Evolutionary conservation across 1,140 invertebrate species (phyloP).

Genomic region (Hycleus cichorii): DNA sequence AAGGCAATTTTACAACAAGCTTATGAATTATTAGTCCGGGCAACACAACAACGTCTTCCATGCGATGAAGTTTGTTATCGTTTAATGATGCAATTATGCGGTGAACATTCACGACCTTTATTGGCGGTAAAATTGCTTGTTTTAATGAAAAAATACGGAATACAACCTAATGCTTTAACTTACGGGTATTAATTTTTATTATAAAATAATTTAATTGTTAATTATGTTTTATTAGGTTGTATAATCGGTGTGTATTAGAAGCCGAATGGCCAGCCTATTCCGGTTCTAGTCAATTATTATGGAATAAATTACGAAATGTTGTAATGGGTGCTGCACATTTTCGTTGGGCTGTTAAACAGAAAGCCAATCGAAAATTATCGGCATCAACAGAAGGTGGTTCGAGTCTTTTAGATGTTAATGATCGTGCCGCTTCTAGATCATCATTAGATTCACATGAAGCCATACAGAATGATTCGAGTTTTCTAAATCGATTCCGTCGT

Average conservation of each 20-base stretch:
- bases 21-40: conserved; percentile 78
- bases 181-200: conserved; percentile 69
- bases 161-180: conserved; percentile 96
- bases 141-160: conserved; percentile 89
- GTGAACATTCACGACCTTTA: conserved; percentile 86
- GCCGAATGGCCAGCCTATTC: conserved; percentile 85
- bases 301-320: conserved; percentile 91
- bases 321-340: conserved; percentile 85
- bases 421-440: conserved; percentile 44
- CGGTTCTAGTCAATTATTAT: conserved; percentile 68
- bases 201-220: neutral
- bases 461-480: conserved; percentile 45
- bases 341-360: conserved; percentile 59
- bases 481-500: conserved; percentile 51
- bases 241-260: conserved; percentile 76
- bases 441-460: conserved; percentile 46
- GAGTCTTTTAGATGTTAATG: conserved; percentile 45
- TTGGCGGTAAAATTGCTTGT: conserved; percentile 91
- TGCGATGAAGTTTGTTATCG: conserved; percentile 97
- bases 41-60: conserved; percentile 73
- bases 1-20: conserved; percentile 73
- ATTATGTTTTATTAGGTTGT: conserved; percentile 40
- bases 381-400: conserved; percentile 40
- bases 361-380: conserved; percentile 45
- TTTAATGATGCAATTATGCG: conserved; percentile 97